These are phyloP conservation scores for Micrasema longulum DNA, from an alignment of 1,140 invertebrate genomes.

Conservation along the genomic window DNA sequence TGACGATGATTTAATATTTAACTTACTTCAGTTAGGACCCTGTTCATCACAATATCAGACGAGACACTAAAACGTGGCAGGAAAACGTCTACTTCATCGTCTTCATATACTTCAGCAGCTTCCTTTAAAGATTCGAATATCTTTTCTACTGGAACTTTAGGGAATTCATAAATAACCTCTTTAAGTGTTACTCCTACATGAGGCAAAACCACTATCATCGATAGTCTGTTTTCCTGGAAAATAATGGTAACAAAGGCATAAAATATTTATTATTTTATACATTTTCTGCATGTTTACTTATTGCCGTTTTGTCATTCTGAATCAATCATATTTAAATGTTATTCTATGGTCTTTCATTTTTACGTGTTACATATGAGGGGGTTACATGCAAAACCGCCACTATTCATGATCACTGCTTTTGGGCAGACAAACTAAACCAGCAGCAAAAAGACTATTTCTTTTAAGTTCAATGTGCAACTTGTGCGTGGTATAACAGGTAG, in stretches of 20 bases:
- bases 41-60: constrained; percentile 72
- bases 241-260: not conserved
- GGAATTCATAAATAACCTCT: constrained; percentile 68
- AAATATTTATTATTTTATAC: not conserved
- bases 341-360: not conserved
- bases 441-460: no score
- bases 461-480: no score
- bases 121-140: constrained; percentile 68
- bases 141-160: constrained; percentile 66
- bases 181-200: constrained; percentile 63
- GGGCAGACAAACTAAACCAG: no score
- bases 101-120: constrained; percentile 62
- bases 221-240: constrained; percentile 72
- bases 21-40: constrained; percentile 69
- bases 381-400: no score
- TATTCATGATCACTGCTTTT: no score
- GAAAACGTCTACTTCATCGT: constrained; percentile 74
- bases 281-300: not conserved
- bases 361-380: no score
- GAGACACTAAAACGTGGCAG: constrained; percentile 80
- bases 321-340: not conserved
- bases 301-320: not conserved
- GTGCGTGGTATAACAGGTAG: no score
- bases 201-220: constrained; percentile 78
- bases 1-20: no score